phyloP scores from a whole-genome alignment of 53 echinoderm and acorn worm species.

The Hippasteria phrygiana region DNA sequence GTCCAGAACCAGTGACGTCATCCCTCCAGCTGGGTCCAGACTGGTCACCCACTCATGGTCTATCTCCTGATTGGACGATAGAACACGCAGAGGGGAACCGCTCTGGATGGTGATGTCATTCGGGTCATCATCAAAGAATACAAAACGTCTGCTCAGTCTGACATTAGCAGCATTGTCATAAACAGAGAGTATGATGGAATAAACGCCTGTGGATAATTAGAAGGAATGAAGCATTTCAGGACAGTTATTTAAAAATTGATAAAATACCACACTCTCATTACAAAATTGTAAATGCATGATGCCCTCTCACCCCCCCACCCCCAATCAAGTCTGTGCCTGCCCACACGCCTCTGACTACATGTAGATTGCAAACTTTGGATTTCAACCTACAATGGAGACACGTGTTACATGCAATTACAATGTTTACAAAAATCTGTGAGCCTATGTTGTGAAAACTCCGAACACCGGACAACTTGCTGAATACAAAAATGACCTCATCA shows the following conservation, averaged over 20 bases:
- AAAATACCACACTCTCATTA: too few relatives aligned
- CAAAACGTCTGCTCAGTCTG: conserved; percentile 45
- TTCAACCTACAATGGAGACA: too few relatives aligned
- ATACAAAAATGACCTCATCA: too few relatives aligned
- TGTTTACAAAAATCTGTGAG: too few relatives aligned
- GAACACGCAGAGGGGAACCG: conserved; percentile 2
- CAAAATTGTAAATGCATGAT: too few relatives aligned
- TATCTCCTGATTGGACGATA: conserved; percentile 25
- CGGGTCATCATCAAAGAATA: conserved; percentile 37
- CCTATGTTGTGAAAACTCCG: too few relatives aligned
- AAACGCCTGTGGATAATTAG: conserved; percentile 13
- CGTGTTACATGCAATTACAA: too few relatives aligned
- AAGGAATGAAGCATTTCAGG: neutral
- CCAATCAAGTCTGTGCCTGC: too few relatives aligned
- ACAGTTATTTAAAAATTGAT: neutral
- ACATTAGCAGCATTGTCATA: conserved; percentile 21
- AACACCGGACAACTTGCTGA: too few relatives aligned
- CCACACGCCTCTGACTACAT: too few relatives aligned
- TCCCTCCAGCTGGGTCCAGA: neutral
- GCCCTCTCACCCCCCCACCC: too few relatives aligned
- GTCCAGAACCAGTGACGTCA: conserved; percentile 3
- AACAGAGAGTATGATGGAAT: conserved; percentile 31
- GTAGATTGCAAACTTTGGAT: too few relatives aligned
- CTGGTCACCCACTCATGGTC: conserved; percentile 35
- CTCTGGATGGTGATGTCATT: neutral